Conservation (phyloP, 2,888 invertebrate genomes). For the Agriopis marginaria region DNA sequence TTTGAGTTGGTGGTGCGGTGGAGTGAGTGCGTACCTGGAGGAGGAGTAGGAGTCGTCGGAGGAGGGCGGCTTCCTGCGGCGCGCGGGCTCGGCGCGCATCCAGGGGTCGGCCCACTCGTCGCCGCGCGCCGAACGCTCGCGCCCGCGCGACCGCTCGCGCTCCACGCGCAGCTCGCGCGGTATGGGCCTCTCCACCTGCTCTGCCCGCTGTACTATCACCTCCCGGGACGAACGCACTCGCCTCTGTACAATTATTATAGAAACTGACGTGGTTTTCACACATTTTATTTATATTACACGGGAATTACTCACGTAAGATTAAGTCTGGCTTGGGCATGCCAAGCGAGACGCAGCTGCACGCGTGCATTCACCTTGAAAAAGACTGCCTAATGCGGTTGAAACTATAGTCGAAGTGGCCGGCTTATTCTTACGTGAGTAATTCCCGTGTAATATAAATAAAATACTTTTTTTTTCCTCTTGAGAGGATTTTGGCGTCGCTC, state of each 20-base stretch:
- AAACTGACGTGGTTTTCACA: too few relatives aligned
- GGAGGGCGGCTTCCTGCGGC: constrained; percentile 72
- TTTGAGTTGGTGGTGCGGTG: neutral
- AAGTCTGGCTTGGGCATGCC: too few relatives aligned
- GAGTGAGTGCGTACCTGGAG: constrained; percentile 65
- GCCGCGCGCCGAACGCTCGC: constrained; percentile 80
- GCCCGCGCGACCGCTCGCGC: constrained; percentile 51
- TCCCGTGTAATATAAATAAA: too few relatives aligned
- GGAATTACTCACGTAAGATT: too few relatives aligned
- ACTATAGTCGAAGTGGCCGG: too few relatives aligned
- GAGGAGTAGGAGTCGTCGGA: constrained; percentile 82
- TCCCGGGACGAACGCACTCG: constrained; percentile 86
- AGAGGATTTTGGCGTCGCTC: too few relatives aligned
- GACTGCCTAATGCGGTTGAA: too few relatives aligned
- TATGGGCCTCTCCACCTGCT: constrained; percentile 65
- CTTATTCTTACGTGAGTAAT: too few relatives aligned
- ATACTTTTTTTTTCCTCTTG: too few relatives aligned
- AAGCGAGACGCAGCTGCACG: too few relatives aligned
- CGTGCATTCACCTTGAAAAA: too few relatives aligned
- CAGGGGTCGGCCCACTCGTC: constrained; percentile 99
- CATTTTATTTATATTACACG: too few relatives aligned
- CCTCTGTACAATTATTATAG: constrained; percentile 70
- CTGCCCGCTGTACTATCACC: constrained; percentile 91
- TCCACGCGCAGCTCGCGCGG: constrained; percentile 52
- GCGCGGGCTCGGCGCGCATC: constrained; percentile 89